These are phyloP conservation scores for Zygogramma bicolorata DNA, from an alignment of 2,888 invertebrate genomes.

Conservation along the genomic window DNA sequence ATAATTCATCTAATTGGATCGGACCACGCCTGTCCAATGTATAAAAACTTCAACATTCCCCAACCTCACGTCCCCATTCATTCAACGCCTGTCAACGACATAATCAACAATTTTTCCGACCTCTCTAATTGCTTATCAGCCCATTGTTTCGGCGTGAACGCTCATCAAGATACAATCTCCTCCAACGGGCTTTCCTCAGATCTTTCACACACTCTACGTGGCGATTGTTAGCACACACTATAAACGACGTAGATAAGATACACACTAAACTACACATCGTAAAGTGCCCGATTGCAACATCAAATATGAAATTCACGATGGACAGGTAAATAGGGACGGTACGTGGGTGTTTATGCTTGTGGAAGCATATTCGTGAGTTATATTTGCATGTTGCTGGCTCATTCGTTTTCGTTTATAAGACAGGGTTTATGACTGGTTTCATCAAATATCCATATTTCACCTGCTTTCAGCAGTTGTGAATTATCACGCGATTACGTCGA, in stretches of 20 bases:
- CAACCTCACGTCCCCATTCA: too few species aligned
- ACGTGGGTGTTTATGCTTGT: conserved; percentile 2
- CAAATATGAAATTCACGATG: background rate
- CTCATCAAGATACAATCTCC: conserved; percentile 2
- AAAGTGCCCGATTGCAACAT: background rate
- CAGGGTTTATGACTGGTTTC: background rate
- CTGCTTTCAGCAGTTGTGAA: too few species aligned
- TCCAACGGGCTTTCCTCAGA: background rate
- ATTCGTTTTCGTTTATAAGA: background rate
- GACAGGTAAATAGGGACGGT: background rate
- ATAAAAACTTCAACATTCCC: background rate
- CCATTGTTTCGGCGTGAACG: background rate
- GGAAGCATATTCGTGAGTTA: conserved; percentile 1
- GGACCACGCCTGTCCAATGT: too few species aligned
- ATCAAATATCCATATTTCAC: background rate
- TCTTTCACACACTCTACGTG: background rate
- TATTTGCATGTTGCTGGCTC: background rate
- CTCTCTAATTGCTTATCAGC: background rate
- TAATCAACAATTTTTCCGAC: background rate
- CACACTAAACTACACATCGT: background rate
- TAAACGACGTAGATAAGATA: background rate
- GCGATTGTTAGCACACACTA: background rate
- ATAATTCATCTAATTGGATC: too few species aligned
- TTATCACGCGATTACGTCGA: too few species aligned
- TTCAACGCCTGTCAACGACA: background rate